Evolutionary conservation across 2,113 vertebrate genomes (phyloP).

Genomic region (Halcyon malimbica): DNA sequence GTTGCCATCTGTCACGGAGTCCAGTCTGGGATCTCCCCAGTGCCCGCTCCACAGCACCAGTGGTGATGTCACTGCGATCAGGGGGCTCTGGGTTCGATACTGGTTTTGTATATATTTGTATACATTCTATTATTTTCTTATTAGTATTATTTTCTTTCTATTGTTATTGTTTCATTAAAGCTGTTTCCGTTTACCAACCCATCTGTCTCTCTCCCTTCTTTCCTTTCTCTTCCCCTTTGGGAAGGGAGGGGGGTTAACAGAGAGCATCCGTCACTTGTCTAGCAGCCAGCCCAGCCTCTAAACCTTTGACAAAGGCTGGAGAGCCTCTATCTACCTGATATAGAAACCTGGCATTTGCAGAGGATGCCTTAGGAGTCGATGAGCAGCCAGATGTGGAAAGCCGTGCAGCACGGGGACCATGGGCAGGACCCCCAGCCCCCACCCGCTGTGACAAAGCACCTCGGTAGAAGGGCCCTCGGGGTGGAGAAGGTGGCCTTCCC

Average conservation of each 20-base stretch:
- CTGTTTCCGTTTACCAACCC: background rate
- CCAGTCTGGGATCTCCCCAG: background rate
- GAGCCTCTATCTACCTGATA: background rate
- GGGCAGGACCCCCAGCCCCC: background rate
- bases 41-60: background rate
- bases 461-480: rapidly evolving
- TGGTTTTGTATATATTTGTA: background rate
- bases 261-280: background rate
- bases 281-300: background rate
- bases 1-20: background rate
- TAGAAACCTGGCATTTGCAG: too few species aligned
- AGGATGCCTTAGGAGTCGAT: too few species aligned
- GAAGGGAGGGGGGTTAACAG: background rate
- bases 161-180: background rate
- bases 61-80: background rate
- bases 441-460: rapidly evolving
- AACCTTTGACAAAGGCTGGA: background rate
- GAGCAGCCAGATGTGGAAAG: background rate
- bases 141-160: background rate
- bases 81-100: background rate
- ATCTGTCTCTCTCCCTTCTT: background rate
- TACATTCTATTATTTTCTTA: background rate
- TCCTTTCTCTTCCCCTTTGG: background rate
- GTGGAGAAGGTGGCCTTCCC: background rate
- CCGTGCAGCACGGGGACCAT: rapidly evolving